Base-by-base conservation (phyloP, 2,113 vertebrate species). In the Antigone vipio region DNA sequence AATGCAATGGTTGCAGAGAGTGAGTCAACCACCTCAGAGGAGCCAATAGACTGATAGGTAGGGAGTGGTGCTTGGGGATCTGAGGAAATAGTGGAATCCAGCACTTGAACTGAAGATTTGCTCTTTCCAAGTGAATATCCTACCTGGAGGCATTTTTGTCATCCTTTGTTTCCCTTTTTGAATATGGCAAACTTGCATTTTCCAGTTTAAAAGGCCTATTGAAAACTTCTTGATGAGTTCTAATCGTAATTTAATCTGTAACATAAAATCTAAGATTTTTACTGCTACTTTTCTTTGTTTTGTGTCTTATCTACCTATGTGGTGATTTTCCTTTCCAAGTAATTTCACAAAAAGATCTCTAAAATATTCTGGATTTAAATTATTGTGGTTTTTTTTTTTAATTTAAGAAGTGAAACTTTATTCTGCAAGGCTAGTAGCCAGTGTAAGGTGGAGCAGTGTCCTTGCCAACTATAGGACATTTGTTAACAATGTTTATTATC, bases 401-500 rank as follows among this genome's bases (percentile, higher is more conserved):
- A 15, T 64, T 69, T 71, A 76, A 95, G 85, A 94, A 95, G 26
- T 81, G 79, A 95, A 97, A 90, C 87, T 96, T 95, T 95, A 95
- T 98, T 93, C 92, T 89, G 64, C 93, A 75, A 96, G 92, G 63
- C 81, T 82, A 64, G 80, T 81, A 94, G 76, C 72, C 88, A 42
- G 30, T 66, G 35, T 92, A 92, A 97, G 58, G 69, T 88, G 85
- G 67, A 88, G 29, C 88, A 60, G n/a, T 44, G 34, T 85, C 45
- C 74, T 92, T 96, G 75, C 85, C 80, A 90, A 71, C 35, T 62
- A 68, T 71, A 92, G 96, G 97, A 91, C 92, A 82, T 92, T 97
- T 96, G 92, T 96, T 97, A 94, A 92, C 88, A 95, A 68, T 97
- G 97, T 98, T 98, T 98, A 97, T 98, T 98, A 97, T 97, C 67